Evolutionary conservation across 2,888 invertebrate genomes (phyloP).

Genomic region (Erebia palarica): DNA sequence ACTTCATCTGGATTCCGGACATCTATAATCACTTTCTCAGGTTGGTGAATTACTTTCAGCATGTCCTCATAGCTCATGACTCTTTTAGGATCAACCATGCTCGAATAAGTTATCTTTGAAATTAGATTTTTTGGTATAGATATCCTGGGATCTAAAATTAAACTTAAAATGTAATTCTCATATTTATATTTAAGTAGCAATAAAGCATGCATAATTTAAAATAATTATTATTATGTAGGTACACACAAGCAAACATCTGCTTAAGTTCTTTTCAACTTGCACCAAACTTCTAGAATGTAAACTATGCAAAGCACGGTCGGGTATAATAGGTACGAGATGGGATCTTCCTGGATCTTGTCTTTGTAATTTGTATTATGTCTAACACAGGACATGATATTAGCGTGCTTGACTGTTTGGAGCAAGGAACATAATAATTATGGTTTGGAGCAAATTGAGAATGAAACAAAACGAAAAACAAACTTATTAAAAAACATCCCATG

Average conservation of each 20-base stretch:
- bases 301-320: too few relatives aligned
- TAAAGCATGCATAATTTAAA: too few relatives aligned
- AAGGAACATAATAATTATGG: too few relatives aligned
- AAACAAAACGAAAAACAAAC: conserved; percentile 15
- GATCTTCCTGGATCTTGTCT: too few relatives aligned
- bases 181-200: too few relatives aligned
- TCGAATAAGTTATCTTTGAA: conserved; percentile 38
- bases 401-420: background rate
- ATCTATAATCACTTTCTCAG: conserved; percentile 85
- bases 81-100: conserved; percentile 66
- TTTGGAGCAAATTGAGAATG: background rate
- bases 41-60: conserved; percentile 64
- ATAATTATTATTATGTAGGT: too few relatives aligned
- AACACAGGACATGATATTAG: too few relatives aligned
- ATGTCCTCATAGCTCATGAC: conserved; percentile 72
- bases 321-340: too few relatives aligned
- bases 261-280: too few relatives aligned
- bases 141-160: conserved; percentile 7
- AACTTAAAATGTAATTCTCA: background rate
- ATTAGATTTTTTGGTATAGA: background rate
- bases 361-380: too few relatives aligned
- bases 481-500: background rate
- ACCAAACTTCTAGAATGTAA: too few relatives aligned
- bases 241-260: too few relatives aligned
- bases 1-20: conserved; percentile 89